phyloP scores from a whole-genome alignment of 1,140 invertebrate species.

The Ceratina japonica region DNA sequence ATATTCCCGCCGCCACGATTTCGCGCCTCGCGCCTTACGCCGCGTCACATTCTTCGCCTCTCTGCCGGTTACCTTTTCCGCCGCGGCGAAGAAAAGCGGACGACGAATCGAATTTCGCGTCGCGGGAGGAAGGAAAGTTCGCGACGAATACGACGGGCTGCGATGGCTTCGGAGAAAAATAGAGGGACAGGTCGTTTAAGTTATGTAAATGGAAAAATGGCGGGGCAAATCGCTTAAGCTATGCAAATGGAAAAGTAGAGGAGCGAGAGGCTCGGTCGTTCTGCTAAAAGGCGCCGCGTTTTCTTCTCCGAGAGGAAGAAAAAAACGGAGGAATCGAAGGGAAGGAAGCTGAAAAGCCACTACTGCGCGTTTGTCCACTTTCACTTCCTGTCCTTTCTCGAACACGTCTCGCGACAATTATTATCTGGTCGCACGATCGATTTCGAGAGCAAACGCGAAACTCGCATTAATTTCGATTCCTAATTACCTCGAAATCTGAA shows the following conservation, averaged over 20 bases:
- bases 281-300: constrained; percentile 26
- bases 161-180: constrained; percentile 6
- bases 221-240: constrained; percentile 42
- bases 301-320: too few species aligned
- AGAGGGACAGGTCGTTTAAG: constrained; percentile 37
- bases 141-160: background rate
- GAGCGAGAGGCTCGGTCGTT: constrained; percentile 7
- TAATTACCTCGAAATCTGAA: too few species aligned
- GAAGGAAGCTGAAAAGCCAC: background rate
- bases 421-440: background rate
- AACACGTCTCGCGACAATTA: background rate
- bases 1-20: background rate
- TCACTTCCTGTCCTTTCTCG: background rate
- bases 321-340: too few species aligned
- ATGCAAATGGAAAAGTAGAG: constrained; percentile 40
- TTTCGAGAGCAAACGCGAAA: background rate
- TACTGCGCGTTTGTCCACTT: background rate
- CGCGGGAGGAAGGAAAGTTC: background rate
- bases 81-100: background rate
- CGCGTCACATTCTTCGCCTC: background rate
- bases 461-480: too few species aligned
- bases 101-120: constrained; percentile 19
- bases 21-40: background rate
- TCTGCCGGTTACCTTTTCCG: background rate
- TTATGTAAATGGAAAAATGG: constrained; percentile 47